Evolutionary conservation across 2,113 vertebrate species (phyloP).

Genomic region (Hippocampus zosterae): DNA sequence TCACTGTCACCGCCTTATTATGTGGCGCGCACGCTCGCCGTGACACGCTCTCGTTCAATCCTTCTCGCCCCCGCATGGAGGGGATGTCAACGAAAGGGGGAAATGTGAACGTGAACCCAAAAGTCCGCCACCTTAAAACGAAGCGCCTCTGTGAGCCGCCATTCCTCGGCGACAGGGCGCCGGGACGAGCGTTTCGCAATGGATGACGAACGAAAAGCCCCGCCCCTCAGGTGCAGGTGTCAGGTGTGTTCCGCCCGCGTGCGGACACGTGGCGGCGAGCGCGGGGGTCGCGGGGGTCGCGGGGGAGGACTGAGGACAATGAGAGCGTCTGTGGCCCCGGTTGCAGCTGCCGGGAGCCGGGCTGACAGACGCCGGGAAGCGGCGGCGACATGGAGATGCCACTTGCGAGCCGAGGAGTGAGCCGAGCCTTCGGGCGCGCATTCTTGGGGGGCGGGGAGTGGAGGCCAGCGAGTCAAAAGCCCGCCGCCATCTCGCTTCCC

Average conservation of each 20-base stretch:
- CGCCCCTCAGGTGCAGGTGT: constrained; percentile 66
- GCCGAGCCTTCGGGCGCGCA: constrained; percentile 21
- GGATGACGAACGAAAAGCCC: constrained; percentile 60
- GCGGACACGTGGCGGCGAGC: constrained; percentile 58
- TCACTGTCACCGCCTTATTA: constrained; percentile 68
- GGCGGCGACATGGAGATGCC: constrained; percentile 26
- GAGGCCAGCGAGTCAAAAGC: constrained; percentile 27
- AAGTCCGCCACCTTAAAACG: constrained; percentile 49
- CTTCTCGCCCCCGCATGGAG: constrained; percentile 34
- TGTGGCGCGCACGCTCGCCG: constrained; percentile 28
- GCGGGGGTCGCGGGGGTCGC: constrained; percentile 14
- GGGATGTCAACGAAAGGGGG: constrained; percentile 40
- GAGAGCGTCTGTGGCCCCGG: constrained; percentile 58
- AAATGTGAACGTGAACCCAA: constrained; percentile 44
- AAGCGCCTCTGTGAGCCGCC: constrained; percentile 52
- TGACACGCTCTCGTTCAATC: constrained; percentile 33
- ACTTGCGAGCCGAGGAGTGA: too few species aligned
- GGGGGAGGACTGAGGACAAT: constrained; percentile 59
- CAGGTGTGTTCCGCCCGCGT: constrained; percentile 71
- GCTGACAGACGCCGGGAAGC: constrained; percentile 41
- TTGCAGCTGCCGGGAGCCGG: too few species aligned
- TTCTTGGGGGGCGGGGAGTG: constrained; percentile 58
- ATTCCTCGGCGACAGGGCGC: constrained; percentile 71
- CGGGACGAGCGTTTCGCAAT: constrained; percentile 47
- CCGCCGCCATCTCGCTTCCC: too few species aligned